These are phyloP conservation scores for Miichthys miiuy DNA, from an alignment of 2,797 vertebrate species.

Conservation along the genomic window DNA sequence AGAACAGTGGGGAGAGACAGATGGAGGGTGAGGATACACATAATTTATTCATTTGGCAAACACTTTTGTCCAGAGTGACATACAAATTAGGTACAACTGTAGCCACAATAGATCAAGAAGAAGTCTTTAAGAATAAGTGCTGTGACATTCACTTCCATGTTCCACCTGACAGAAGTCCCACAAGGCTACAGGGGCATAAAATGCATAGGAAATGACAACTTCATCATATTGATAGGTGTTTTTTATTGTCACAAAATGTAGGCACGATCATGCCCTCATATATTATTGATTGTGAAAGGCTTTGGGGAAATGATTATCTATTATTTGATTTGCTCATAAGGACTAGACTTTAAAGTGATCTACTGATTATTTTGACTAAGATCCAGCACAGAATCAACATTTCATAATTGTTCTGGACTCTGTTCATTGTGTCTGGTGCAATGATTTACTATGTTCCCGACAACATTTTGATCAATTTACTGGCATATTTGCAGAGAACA, in stretches of 20 bases:
- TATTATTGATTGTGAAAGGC: background rate
- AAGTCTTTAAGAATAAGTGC: too few species aligned
- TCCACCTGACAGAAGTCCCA: too few species aligned
- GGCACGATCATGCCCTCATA: background rate
- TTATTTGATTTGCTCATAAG: background rate
- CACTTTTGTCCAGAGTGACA: too few species aligned
- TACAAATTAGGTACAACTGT: too few species aligned
- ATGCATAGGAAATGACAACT: too few species aligned
- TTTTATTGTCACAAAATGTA: background rate
- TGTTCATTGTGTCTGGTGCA: background rate
- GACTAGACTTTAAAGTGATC: slow-evolving; percentile 18
- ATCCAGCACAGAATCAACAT: slow-evolving; percentile 29
- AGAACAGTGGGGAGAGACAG: too few species aligned
- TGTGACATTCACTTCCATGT: too few species aligned
- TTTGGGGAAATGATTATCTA: background rate
- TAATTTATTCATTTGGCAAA: too few species aligned
- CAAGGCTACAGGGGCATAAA: too few species aligned
- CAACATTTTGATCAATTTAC: background rate
- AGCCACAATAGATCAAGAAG: too few species aligned
- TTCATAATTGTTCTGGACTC: background rate
- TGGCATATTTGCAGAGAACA: background rate
- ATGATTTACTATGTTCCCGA: background rate
- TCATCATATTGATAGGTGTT: too few species aligned
- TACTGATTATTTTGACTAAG: slow-evolving; percentile 13
- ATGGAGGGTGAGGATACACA: too few species aligned